A percentile compares a stretch with the other conserved stretches of the same genome.
phyloP scores from a whole-genome alignment of 2,113 vertebrate genomes.

The Cryptotis parvus region DNA sequence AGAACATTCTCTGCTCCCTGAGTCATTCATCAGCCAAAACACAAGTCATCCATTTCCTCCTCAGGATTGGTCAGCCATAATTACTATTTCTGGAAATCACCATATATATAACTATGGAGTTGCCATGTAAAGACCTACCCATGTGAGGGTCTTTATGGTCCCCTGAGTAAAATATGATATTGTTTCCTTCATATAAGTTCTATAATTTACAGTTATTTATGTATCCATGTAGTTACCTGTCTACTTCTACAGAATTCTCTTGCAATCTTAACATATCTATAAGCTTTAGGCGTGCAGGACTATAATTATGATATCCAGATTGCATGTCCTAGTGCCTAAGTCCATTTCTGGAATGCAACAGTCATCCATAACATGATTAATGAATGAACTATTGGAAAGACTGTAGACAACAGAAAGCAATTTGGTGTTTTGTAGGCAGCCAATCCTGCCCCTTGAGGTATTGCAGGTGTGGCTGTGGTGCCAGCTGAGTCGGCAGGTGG shows the following conservation, averaged over 20 bases:
- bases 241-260: not conserved
- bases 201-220: not conserved
- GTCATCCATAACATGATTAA: not conserved
- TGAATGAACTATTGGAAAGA: not conserved
- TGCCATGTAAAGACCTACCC: no score
- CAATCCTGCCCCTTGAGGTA: no score
- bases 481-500: no score
- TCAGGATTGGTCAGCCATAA: accelerated
- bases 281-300: not conserved
- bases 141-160: not conserved
- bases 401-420: not conserved
- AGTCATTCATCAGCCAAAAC: slow-evolving; percentile 11
- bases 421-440: not conserved
- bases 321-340: not conserved
- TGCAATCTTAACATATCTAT: not conserved
- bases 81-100: not conserved
- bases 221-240: not conserved
- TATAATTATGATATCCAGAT: not conserved
- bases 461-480: no score
- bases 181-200: not conserved
- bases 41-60: not conserved
- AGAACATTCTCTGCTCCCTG: not conserved
- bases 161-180: not conserved
- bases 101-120: no score
- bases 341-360: not conserved